Evolutionary conservation across 1,140 invertebrate genomes (phyloP).

Genomic region (Drosophila mauritiana): DNA sequence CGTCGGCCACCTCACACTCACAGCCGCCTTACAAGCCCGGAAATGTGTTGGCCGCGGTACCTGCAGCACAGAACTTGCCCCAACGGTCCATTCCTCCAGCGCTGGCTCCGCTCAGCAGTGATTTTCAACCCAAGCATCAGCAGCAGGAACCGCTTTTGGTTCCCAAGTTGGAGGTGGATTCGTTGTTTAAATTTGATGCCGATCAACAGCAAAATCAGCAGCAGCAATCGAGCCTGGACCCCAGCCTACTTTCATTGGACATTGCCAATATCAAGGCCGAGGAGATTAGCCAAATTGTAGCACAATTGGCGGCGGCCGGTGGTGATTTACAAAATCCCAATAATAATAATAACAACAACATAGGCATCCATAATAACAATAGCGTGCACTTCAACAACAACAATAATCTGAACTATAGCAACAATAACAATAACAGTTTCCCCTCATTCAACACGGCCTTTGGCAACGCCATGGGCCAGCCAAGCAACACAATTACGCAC

Average conservation of each 20-base stretch:
- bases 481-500: conserved; percentile 28
- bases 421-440: conserved; percentile 55
- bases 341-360: conserved; percentile 67
- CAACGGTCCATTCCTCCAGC: conserved; percentile 67
- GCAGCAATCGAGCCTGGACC: conserved; percentile 32
- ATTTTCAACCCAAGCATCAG: conserved; percentile 40
- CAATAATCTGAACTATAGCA: conserved; percentile 41
- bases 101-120: conserved; percentile 70
- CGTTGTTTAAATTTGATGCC: conserved; percentile 16
- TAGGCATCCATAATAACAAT: conserved; percentile 57
- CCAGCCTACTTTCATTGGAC: conserved; percentile 29
- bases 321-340: conserved; percentile 45
- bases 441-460: conserved; percentile 71
- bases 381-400: conserved; percentile 54
- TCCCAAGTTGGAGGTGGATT: conserved; percentile 41
- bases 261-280: conserved; percentile 67
- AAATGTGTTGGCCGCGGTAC: conserved; percentile 18
- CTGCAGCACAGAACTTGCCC: conserved; percentile 11
- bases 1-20: conserved; percentile 64
- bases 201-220: conserved; percentile 7
- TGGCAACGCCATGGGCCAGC: conserved; percentile 56
- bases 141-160: conserved; percentile 9
- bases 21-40: conserved; percentile 51
- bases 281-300: conserved; percentile 75
- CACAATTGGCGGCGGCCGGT: conserved; percentile 60